Evolutionary conservation across 2,888 invertebrate genomes (phyloP), one percentile per base, ranked within the genome.

Genomic region (Danaus chrysippus): DNA sequence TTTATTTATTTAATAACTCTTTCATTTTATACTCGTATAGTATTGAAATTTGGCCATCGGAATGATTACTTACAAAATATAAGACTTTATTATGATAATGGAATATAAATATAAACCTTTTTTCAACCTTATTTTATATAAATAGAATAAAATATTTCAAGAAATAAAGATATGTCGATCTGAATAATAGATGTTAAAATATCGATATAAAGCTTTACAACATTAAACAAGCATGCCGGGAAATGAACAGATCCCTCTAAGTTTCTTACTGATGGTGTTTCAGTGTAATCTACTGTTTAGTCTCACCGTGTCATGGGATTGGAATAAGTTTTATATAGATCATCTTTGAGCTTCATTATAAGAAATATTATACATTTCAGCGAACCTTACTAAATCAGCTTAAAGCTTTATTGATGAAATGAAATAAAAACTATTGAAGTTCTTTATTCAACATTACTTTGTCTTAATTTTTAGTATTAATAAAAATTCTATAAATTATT

Each of bases 241-340:
- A 67, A 23, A 65, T 56, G 71, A 73, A 78, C 79, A 78, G 77
- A 76, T 71, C 55, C 74, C 67, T 66, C 70, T 73, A 76, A 78
- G 82, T 82, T 81, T 76, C 79, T 76, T 73, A 66, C 79, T 88
- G 87, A 87, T 88, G 87, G 88, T 83, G 82, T 88, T 88, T 83
- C 87, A 67, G 66, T 86, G 87, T 88, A 87, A 88, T 86, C 87
- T 79, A 69, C 79, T 83, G 82, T 86, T 85, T 82, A 84, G 81
- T 76, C 73, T 76, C 76, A 77, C 73, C 73, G 64, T 67, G 65
- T 61, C 60, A 60, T 53, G 54, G 70, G 69, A 68, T 71, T 69
- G 64, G 59, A 68, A 69, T 71, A 68, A 67, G 73, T 75, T 10
- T 59, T 23, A 34, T 34, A 34, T 62, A 54, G 61, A 56, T 58